Percentiles rank a stretch among this genome's conserved stretches.
Evolutionary conservation across 2,797 vertebrate species (phyloP).

Genomic region (Acomys russatus): DNA sequence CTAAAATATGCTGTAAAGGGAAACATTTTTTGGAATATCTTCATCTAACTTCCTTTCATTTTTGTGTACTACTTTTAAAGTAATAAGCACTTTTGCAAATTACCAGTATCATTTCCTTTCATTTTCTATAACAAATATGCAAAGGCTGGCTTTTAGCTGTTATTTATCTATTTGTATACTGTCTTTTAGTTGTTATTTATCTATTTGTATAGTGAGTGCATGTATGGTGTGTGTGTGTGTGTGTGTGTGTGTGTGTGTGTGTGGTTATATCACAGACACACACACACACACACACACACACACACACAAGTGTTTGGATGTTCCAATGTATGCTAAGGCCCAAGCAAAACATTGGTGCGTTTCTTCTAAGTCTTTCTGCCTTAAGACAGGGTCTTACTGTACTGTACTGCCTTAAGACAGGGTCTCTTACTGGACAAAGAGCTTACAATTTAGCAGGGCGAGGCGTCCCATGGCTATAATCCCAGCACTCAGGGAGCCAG

Average conservation of each 20-base stretch:
- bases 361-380: background rate
- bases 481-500: no score
- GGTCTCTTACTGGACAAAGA: background rate
- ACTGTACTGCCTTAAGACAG: background rate
- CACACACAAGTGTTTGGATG: background rate
- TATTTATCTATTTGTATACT: background rate
- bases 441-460: no score
- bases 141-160: constrained; percentile 44
- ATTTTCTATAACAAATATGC: constrained; percentile 47
- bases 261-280: background rate
- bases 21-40: constrained; percentile 56
- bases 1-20: constrained; percentile 58
- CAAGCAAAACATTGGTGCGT: background rate
- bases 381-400: background rate
- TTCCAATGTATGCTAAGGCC: background rate
- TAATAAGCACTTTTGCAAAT: constrained; percentile 21
- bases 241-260: background rate
- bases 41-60: constrained; percentile 50
- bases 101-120: constrained; percentile 45
- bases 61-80: constrained; percentile 47
- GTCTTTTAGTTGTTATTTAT: constrained; percentile 3
- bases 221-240: background rate
- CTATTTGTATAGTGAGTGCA: background rate
- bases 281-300: background rate
- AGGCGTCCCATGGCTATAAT: no score